These are phyloP conservation scores for Fragum sueziense DNA, from an alignment of 2,888 invertebrate species.

Conservation along the genomic window DNA sequence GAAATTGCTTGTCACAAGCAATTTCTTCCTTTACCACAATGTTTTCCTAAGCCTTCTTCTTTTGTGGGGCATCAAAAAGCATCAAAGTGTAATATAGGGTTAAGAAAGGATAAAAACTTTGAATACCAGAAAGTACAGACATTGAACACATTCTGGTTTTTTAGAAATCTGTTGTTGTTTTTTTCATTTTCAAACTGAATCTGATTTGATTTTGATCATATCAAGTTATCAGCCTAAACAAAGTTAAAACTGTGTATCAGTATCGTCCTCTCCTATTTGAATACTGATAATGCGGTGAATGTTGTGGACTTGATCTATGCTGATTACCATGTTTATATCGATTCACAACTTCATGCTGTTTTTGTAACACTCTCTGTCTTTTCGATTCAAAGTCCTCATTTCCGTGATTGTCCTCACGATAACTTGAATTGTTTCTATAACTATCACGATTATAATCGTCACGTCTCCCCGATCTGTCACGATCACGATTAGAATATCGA, in stretches of 20 bases:
- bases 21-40: too few relatives aligned
- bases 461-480: slow-evolving; percentile 29
- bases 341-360: slow-evolving; percentile 43
- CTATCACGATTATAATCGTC: slow-evolving; percentile 19
- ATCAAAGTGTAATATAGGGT: too few relatives aligned
- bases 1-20: too few relatives aligned
- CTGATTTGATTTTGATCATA: too few relatives aligned
- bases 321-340: slow-evolving; percentile 35
- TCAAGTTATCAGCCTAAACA: neutral
- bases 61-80: too few relatives aligned
- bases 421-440: slow-evolving; percentile 15
- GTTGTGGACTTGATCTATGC: slow-evolving; percentile 22
- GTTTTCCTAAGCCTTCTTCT: too few relatives aligned
- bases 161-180: too few relatives aligned
- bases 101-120: too few relatives aligned
- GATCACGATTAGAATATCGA: slow-evolving; percentile 27
- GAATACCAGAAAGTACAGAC: too few relatives aligned
- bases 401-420: slow-evolving; percentile 16
- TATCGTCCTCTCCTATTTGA: neutral
- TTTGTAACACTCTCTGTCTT: slow-evolving; percentile 53
- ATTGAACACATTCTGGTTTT: too few relatives aligned
- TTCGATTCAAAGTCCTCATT: slow-evolving; percentile 47
- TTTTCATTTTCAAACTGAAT: too few relatives aligned
- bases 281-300: neutral
- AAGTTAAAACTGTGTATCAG: neutral